Conservation (phyloP, 2,888 invertebrate genomes). For the Hirtodrosophila trivittata region DNA sequence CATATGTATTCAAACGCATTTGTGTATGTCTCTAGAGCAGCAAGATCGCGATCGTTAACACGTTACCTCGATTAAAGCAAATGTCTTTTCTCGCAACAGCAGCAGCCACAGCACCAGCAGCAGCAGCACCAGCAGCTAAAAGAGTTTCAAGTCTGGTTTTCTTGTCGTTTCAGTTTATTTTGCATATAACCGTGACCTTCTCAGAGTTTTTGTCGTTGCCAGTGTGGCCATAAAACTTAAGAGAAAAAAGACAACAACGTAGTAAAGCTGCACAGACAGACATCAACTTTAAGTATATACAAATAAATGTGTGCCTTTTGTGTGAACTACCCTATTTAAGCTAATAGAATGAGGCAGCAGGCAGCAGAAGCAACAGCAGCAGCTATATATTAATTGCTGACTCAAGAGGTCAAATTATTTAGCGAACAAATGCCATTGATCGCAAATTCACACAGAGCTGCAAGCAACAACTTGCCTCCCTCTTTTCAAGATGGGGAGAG, state of each 20-base stretch:
- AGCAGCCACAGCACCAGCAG: constrained; percentile 22
- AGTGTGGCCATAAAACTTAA: constrained; percentile 58
- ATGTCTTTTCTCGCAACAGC: constrained; percentile 44
- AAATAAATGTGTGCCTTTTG: constrained; percentile 14
- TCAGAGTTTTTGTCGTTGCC: constrained; percentile 46
- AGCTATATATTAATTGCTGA: constrained; percentile 64
- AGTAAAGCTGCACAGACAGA: constrained; percentile 30
- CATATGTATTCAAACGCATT: neutral
- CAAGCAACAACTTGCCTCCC: constrained; percentile 11
- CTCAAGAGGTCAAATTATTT: constrained; percentile 75
- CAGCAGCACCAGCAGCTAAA: constrained; percentile 29
- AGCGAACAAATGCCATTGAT: constrained; percentile 68
- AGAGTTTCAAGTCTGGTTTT: constrained; percentile 62
- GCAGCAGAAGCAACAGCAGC: constrained; percentile 23
- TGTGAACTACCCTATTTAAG: constrained; percentile 46
- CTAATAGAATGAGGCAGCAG: constrained; percentile 61
- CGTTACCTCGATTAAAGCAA: constrained; percentile 74
- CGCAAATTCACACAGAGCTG: constrained; percentile 61
- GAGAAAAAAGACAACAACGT: constrained; percentile 14
- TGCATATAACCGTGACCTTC: constrained; percentile 72
- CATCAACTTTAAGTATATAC: constrained; percentile 22
- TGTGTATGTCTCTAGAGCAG: constrained; percentile 14
- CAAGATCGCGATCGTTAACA: constrained; percentile 64
- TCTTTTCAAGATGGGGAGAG: constrained; percentile 24
- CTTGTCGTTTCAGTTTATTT: constrained; percentile 49